Percentiles rank a stretch among this genome's conserved stretches.
These are phyloP conservation scores for Drosophila ficusphila DNA, from an alignment of 1,140 invertebrate species.

Conservation along the genomic window DNA sequence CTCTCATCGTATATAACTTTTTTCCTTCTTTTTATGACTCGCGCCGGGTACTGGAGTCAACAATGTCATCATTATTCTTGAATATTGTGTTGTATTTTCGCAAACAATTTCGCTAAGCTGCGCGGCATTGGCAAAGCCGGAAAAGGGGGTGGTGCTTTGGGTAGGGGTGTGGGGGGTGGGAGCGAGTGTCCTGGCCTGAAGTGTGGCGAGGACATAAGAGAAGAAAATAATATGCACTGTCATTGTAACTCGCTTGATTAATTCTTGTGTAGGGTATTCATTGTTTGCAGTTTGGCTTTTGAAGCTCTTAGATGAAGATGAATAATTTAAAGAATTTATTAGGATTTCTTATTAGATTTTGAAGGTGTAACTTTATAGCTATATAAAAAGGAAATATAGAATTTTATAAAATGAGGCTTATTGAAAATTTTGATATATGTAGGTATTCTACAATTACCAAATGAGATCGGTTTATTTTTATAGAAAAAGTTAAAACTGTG, in stretches of 20 bases:
- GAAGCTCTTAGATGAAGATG: too few relatives aligned
- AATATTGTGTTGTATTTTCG: constrained; percentile 83
- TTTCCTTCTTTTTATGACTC: constrained; percentile 57
- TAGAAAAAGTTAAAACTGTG: too few relatives aligned
- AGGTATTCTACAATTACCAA: too few relatives aligned
- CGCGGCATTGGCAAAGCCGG: constrained; percentile 48
- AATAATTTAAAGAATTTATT: background rate
- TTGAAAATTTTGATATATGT: too few relatives aligned
- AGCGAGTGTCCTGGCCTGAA: constrained; percentile 29
- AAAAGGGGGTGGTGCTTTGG: constrained; percentile 6
- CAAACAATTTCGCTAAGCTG: constrained; percentile 82
- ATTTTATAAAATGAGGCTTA: too few relatives aligned
- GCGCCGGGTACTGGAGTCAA: constrained; percentile 76
- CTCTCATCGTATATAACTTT: constrained; percentile 20
- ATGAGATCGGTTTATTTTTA: too few relatives aligned
- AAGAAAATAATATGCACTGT: constrained; percentile 81
- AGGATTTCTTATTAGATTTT: background rate
- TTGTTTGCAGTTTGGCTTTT: background rate
- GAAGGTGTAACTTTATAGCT: too few relatives aligned
- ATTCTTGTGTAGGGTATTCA: constrained; percentile 64
- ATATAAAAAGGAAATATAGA: too few relatives aligned
- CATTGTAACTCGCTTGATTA: constrained; percentile 82
- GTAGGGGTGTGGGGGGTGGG: background rate
- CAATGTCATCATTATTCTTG: constrained; percentile 83
- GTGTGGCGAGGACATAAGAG: constrained; percentile 69